phyloP scores from a whole-genome alignment of 2,113 vertebrate genomes.

The Picathartes gymnocephalus region DNA sequence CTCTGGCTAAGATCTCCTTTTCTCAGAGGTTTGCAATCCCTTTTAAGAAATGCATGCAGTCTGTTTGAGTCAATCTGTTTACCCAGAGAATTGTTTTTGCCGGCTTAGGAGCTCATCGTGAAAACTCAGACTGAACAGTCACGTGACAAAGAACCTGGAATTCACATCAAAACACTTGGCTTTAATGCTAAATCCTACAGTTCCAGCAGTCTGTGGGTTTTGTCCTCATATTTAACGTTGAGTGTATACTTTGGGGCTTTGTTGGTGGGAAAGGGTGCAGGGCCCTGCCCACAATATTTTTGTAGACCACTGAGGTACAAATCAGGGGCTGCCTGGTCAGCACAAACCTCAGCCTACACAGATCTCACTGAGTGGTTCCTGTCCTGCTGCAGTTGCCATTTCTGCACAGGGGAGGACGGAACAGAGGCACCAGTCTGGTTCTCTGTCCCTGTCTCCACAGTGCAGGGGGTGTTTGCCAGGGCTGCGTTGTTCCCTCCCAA shows the following conservation, averaged over 20 bases:
- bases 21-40: neutral
- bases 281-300: accelerated
- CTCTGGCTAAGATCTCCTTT: neutral
- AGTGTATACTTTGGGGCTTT: accelerated
- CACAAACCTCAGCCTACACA: accelerated
- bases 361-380: accelerated
- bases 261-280: neutral
- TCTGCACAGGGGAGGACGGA: accelerated
- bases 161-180: neutral
- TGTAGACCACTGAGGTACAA: accelerated
- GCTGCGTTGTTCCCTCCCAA: accelerated
- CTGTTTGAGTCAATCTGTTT: neutral
- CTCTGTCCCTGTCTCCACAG: accelerated
- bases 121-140: neutral
- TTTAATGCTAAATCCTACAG: neutral
- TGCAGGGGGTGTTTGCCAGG: accelerated
- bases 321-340: accelerated
- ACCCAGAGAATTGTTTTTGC: neutral
- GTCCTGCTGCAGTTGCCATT: accelerated
- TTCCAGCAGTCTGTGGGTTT: neutral
- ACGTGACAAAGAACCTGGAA: neutral
- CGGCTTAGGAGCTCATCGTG: neutral
- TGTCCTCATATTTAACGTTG: neutral
- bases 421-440: accelerated
- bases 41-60: neutral